phyloP scores from a whole-genome alignment of 2,113 vertebrate species.

The Entomyzon cyanotis region DNA sequence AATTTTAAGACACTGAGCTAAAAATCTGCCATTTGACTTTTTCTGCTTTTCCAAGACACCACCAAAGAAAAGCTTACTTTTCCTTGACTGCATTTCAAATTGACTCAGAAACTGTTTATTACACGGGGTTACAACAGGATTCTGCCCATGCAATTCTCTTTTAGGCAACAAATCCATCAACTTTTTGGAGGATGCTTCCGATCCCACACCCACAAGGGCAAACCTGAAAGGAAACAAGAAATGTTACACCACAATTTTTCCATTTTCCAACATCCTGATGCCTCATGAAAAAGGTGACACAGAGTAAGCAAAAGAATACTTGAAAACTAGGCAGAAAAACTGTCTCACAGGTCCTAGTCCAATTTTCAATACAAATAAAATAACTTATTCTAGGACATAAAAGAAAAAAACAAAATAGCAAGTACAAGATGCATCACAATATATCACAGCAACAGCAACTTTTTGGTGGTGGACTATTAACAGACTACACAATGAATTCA shows the following conservation, averaged over 20 bases:
- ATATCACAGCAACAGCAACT: not conserved
- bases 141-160: slow-evolving; percentile 96
- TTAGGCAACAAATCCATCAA: slow-evolving; percentile 95
- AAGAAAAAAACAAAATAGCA: not conserved
- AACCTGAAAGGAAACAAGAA: slow-evolving; percentile 78
- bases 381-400: not conserved
- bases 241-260: not conserved
- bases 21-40: not conserved
- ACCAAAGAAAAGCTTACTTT: slow-evolving; percentile 84
- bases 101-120: slow-evolving; percentile 99
- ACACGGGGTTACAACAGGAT: slow-evolving; percentile 96
- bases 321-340: not conserved
- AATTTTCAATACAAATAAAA: not conserved
- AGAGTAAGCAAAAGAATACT: not conserved
- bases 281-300: not conserved
- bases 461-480: not conserved
- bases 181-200: slow-evolving; percentile 95
- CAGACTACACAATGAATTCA: not conserved
- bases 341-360: not conserved
- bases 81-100: slow-evolving; percentile 98
- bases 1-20: not conserved
- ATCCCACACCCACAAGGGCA: slow-evolving; percentile 96
- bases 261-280: not conserved
- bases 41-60: not conserved
- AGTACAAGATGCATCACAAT: not conserved